phyloP scores from a whole-genome alignment of 2,797 vertebrate species.

The Momotus momota region DNA sequence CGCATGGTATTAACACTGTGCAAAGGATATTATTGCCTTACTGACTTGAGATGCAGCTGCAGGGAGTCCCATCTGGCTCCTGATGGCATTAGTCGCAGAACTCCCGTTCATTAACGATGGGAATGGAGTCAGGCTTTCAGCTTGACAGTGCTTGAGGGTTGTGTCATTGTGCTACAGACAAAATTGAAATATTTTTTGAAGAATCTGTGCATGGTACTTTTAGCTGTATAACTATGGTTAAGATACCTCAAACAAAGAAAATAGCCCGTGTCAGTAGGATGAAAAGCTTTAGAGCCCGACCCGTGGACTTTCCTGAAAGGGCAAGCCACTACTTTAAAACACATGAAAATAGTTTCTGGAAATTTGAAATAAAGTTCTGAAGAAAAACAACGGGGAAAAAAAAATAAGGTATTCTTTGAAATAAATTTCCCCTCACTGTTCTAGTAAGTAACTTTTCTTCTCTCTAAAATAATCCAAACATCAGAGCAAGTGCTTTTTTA shows the following conservation, averaged over 20 bases:
- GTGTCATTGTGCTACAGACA: neutral
- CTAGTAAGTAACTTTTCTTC: neutral
- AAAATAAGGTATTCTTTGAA: neutral
- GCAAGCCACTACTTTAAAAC: neutral
- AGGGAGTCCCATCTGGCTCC: neutral
- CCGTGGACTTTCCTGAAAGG: neutral
- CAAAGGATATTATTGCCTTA: neutral
- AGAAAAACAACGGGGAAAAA: neutral
- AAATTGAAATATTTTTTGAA: neutral
- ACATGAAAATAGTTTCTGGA: neutral
- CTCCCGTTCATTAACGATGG: neutral
- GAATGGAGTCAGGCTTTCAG: neutral
- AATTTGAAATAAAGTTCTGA: neutral
- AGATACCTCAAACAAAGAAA: neutral
- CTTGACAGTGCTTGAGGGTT: neutral
- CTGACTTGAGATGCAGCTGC: neutral
- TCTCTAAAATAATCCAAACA: neutral
- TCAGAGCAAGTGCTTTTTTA: neutral
- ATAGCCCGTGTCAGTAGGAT: neutral
- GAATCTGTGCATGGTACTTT: neutral
- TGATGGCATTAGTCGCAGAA: neutral
- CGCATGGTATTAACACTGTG: neutral
- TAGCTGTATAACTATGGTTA: neutral
- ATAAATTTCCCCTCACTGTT: neutral
- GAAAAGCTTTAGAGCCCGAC: neutral